These are phyloP conservation scores for Acinonyx jubatus DNA, from an alignment of 2,113 vertebrate genomes.

Conservation along the genomic window DNA sequence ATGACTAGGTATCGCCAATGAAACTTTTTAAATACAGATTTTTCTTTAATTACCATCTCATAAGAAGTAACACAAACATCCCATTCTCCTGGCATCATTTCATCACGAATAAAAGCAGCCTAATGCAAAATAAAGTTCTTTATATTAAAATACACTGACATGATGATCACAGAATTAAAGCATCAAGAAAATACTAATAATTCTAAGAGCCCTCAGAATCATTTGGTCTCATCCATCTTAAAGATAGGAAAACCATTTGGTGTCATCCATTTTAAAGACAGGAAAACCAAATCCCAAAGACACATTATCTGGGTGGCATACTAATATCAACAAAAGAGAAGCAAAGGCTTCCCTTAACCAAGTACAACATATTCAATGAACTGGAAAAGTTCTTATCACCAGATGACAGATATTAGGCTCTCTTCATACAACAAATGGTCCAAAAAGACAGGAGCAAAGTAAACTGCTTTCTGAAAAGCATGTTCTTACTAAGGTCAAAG, in stretches of 20 bases:
- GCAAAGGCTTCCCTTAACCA: neutral
- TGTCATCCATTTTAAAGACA: slow-evolving; percentile 41
- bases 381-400: neutral
- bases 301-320: neutral
- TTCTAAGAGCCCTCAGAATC: neutral
- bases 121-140: slow-evolving; percentile 79
- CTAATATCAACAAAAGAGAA: slow-evolving; percentile 39
- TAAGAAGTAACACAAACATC: slow-evolving; percentile 95
- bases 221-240: slow-evolving; percentile 42
- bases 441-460: slow-evolving; percentile 12
- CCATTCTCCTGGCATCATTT: slow-evolving; percentile 96
- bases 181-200: neutral
- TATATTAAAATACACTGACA: slow-evolving; percentile 52
- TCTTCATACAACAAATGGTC: neutral
- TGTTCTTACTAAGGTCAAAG: slow-evolving; percentile 23
- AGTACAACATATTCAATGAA: neutral
- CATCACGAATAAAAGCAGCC: slow-evolving; percentile 94
- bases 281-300: neutral
- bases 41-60: slow-evolving; percentile 95
- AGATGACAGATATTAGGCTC: neutral
- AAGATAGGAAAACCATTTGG: slow-evolving; percentile 13
- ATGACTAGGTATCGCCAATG: slow-evolving; percentile 95
- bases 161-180: slow-evolving; percentile 22
- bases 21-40: slow-evolving; percentile 95
- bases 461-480: slow-evolving; percentile 31